phyloP scores from a whole-genome alignment of 35 echinoderm and acorn worm genomes.

The Stichopus chloronotus region DNA sequence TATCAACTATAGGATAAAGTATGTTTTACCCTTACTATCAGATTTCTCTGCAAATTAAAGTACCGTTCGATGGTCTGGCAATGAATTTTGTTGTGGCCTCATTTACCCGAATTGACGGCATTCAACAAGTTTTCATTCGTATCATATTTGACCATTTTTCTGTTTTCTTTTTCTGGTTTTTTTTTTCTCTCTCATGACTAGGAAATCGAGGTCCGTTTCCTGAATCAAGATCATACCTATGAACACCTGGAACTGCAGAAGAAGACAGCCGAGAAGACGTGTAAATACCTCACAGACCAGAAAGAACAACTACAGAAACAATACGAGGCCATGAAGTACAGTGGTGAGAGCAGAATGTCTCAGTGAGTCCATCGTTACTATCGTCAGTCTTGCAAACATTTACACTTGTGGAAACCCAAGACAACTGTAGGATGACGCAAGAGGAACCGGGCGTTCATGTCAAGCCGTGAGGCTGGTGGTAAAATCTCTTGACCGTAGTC shows the following conservation, averaged over 20 bases:
- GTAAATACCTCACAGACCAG: slow-evolving; percentile 81
- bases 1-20: no score
- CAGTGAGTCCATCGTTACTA: slow-evolving; percentile 69
- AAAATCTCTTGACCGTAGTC: no score
- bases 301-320: slow-evolving; percentile 77
- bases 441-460: no score
- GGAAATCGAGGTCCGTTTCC: slow-evolving; percentile 87
- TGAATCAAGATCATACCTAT: slow-evolving; percentile 77
- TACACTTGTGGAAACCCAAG: not conserved
- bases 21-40: no score
- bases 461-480: no score
- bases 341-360: slow-evolving; percentile 91
- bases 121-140: no score
- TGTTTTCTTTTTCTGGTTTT: not conserved
- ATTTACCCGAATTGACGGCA: no score
- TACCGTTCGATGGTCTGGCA: no score
- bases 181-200: slow-evolving; percentile 3
- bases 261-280: slow-evolving; percentile 70
- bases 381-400: not conserved
- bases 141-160: no score
- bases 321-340: slow-evolving; percentile 98
- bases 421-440: not conserved
- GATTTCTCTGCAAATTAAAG: no score
- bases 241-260: slow-evolving; percentile 78
- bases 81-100: no score